phyloP scores from a whole-genome alignment of 2,797 vertebrate genomes.

The Parauchenoglanis punctatus region DNA sequence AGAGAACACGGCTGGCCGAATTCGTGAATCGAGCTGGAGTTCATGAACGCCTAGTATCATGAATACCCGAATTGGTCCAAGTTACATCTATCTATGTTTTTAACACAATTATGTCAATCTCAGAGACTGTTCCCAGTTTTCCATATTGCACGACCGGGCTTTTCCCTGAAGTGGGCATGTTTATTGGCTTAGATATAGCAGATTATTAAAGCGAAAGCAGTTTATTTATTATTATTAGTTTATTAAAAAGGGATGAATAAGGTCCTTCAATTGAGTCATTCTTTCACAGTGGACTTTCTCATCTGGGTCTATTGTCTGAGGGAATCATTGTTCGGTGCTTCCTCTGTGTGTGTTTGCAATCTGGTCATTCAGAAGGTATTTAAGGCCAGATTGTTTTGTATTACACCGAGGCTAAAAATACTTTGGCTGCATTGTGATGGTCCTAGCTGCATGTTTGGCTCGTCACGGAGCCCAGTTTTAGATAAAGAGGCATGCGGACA shows the following conservation, averaged over 20 bases:
- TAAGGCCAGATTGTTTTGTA: constrained; percentile 64
- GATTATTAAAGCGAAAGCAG: background rate
- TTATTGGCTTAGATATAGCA: background rate
- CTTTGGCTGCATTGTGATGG: constrained; percentile 36
- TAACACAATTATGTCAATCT: no score
- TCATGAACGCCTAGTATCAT: no score
- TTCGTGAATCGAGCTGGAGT: no score
- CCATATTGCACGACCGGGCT: background rate
- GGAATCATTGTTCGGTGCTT: constrained; percentile 51
- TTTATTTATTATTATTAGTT: background rate
- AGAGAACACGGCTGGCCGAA: no score
- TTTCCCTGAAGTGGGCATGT: background rate
- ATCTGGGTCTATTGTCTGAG: constrained; percentile 43
- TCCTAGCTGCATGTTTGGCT: constrained; percentile 6
- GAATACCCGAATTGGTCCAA: no score
- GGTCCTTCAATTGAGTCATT: constrained; percentile 19
- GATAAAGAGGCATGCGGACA: constrained; percentile 33
- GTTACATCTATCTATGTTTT: no score
- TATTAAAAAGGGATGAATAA: background rate
- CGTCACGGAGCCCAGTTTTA: constrained; percentile 6
- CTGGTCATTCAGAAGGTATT: constrained; percentile 50
- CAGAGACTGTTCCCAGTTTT: background rate
- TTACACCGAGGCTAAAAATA: constrained; percentile 72
- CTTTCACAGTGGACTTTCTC: constrained; percentile 32
- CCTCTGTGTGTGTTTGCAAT: constrained; percentile 40